Conservation (phyloP, 2,888 invertebrate species). For the Norana najaformis region DNA sequence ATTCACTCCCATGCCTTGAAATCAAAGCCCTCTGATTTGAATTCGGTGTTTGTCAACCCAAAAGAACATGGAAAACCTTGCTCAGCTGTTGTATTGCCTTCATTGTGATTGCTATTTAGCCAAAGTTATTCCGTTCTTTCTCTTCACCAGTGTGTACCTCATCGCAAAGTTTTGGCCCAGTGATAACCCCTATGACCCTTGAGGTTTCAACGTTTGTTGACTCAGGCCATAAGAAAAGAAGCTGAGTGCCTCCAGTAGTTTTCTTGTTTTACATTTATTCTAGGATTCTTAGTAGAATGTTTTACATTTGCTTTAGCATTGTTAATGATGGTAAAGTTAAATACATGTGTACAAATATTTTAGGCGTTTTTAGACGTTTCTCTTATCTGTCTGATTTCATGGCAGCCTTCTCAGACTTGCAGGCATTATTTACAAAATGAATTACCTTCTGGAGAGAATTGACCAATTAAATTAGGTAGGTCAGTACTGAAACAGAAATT, state of each 20-base stretch:
- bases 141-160: not conserved
- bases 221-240: not conserved
- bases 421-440: slow-evolving; percentile 2
- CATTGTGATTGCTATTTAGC: not conserved
- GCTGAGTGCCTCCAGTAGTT: not conserved
- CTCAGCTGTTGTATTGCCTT: not conserved
- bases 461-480: not conserved
- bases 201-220: not conserved
- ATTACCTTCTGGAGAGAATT: not conserved
- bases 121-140: not conserved
- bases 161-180: not conserved
- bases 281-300: not conserved
- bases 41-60: not conserved
- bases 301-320: not conserved
- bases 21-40: not conserved
- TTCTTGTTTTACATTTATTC: not conserved
- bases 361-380: not conserved
- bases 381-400: not conserved
- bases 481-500: too few species aligned
- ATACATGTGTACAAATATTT: not conserved
- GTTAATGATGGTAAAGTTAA: not conserved
- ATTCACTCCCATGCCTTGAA: not conserved
- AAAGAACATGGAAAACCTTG: not conserved
- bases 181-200: not conserved
- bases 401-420: not conserved